Evolutionary conservation across 2,888 invertebrate genomes (phyloP).

Genomic region (Mystacides longicornis): DNA sequence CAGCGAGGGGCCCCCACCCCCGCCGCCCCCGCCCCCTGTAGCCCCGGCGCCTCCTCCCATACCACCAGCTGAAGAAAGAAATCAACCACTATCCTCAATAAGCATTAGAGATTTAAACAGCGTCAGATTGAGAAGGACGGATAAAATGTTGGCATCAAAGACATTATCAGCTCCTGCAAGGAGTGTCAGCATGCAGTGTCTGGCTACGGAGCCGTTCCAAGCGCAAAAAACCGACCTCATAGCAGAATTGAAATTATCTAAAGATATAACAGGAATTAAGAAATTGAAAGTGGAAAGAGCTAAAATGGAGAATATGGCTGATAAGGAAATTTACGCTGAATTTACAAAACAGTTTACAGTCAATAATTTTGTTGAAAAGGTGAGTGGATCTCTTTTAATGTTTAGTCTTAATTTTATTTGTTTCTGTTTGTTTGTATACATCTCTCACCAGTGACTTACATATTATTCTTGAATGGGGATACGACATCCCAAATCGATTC

Average conservation of each 20-base stretch:
- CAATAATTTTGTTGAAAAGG: constrained; percentile 85
- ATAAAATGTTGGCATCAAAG: constrained; percentile 67
- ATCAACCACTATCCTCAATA: constrained; percentile 78
- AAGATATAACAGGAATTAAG: constrained; percentile 88
- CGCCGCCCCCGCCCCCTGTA: constrained; percentile 49
- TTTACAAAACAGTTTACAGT: constrained; percentile 78
- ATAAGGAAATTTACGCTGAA: constrained; percentile 77
- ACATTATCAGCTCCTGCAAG: constrained; percentile 78
- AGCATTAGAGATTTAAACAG: constrained; percentile 82
- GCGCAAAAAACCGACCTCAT: constrained; percentile 80
- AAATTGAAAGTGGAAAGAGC: constrained; percentile 87
- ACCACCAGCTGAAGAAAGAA: constrained; percentile 32
- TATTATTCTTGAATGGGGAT: too few species aligned
- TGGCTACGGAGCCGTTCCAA: constrained; percentile 61
- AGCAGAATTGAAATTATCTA: constrained; percentile 86
- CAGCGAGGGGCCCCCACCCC: constrained; percentile 34
- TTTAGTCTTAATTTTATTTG: too few species aligned
- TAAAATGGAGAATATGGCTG: constrained; percentile 73
- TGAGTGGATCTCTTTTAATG: constrained; percentile 39
- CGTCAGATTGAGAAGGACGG: constrained; percentile 70
- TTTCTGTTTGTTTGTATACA: too few species aligned
- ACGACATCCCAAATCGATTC: too few species aligned
- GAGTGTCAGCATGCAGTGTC: constrained; percentile 68
- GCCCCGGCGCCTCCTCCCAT: constrained; percentile 48
- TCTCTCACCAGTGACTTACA: too few species aligned